A percentile compares a stretch with the other conserved stretches of the same genome.
These are phyloP conservation scores for Tiphia femorata DNA, from an alignment of 2,888 invertebrate species.

Conservation along the genomic window DNA sequence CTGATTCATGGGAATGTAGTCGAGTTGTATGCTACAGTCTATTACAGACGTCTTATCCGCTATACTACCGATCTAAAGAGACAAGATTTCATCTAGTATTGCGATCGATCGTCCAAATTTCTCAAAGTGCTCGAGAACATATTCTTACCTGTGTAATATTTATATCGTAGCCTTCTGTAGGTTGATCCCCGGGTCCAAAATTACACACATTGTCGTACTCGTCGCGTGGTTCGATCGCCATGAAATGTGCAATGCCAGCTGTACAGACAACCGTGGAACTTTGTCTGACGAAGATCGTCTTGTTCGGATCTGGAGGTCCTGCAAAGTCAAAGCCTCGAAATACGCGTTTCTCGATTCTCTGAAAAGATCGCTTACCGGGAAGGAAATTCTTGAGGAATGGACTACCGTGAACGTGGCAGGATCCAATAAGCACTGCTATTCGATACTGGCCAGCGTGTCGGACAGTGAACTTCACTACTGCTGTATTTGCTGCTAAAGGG, in stretches of 20 bases:
- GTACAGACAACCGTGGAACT: conserved; percentile 89
- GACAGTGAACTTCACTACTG: conserved; percentile 92
- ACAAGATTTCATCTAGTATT: not conserved
- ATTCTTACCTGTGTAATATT: conserved; percentile 65
- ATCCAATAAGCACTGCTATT: conserved; percentile 86
- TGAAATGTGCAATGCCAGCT: conserved; percentile 79
- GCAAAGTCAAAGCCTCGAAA: too few species aligned
- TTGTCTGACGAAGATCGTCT: conserved; percentile 86
- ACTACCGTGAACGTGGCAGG: conserved; percentile 85
- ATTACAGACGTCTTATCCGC: conserved; percentile 72
- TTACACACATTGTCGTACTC: conserved; percentile 88
- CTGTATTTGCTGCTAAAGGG: conserved; percentile 87
- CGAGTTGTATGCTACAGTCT: conserved; percentile 73
- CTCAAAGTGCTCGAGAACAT: not conserved
- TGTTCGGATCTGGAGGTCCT: conserved; percentile 86
- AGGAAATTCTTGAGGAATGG: conserved; percentile 87
- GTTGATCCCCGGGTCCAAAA: conserved; percentile 74
- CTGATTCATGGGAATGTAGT: conserved; percentile 84
- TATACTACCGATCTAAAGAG: conserved; percentile 74
- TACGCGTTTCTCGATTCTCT: not conserved
- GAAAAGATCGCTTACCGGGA: conserved; percentile 75
- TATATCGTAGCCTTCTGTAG: conserved; percentile 72
- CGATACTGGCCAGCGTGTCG: conserved; percentile 91
- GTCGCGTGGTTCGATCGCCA: conserved; percentile 92
- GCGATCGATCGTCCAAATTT: not conserved